These are phyloP conservation scores for Spilogale gracilis DNA, from an alignment of 2,113 vertebrate species.

Conservation along the genomic window DNA sequence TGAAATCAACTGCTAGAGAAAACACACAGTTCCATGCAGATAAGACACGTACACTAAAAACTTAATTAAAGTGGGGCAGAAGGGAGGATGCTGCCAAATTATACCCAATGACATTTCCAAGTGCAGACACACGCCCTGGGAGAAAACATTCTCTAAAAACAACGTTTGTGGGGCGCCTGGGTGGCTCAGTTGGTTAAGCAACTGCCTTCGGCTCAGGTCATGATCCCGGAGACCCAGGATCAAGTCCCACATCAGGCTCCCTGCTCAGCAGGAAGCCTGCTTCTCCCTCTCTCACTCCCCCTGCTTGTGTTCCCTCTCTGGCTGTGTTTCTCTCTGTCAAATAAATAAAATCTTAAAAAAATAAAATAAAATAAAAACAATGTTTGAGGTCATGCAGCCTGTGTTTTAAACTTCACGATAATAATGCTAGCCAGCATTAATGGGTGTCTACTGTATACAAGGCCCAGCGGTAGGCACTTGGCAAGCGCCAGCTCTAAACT, in stretches of 20 bases:
- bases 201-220: no score
- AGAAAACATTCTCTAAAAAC: not conserved
- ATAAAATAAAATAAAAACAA: not conserved
- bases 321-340: no score
- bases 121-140: not conserved
- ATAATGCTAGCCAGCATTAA: not conserved
- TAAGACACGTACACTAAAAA: not conserved
- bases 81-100: not conserved
- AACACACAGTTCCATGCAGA: not conserved
- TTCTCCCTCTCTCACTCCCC: no score
- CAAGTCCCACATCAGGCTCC: no score
- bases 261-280: no score
- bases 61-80: not conserved
- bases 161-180: no score
- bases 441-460: not conserved
- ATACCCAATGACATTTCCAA: not conserved
- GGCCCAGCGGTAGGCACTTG: fast-evolving
- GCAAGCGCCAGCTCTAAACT: not conserved
- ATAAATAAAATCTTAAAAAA: no score
- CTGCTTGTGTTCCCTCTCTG: no score
- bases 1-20: not conserved
- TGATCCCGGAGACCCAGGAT: no score
- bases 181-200: no score
- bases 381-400: not conserved
- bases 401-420: not conserved